Evolutionary conservation across 1,140 invertebrate species (phyloP), one percentile per base, ranked within the genome.

Genomic region (Drosophila miranda): DNA sequence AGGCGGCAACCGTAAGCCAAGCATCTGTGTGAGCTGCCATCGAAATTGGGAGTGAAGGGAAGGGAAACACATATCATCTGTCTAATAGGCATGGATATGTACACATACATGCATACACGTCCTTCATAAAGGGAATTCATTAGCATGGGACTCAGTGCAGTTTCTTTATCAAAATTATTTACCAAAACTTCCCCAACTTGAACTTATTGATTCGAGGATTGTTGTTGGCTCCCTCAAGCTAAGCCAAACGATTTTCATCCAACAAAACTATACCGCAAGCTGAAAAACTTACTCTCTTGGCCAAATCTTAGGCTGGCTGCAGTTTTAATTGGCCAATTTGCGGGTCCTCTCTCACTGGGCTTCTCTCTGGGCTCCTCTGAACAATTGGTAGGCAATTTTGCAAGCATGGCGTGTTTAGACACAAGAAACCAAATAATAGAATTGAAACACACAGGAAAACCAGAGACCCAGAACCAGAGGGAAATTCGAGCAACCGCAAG

Each of bases 311-410:
- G 61, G 8, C 46, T 19, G 67, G 77, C 73, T 57, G 50, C 54
- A 86, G 62, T 87, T 86, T 87, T 86, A 86, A 86, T 86, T 86
- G 81, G 82, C 82, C 81, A 86, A 86, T 86, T 86, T 81, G 61
- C 43, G 63, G 66, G 13, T 69, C 19, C 50, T 56, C 63, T 56
- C 19, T 19, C 19, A 19, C 19, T 19, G 19, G 63, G 51, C 66
- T 42, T 21, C 49, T 46, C 49, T 45, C 26, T 61, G 57, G 43
- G 54, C 34, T 61, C 43, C 23, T 28, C 21, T 16, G 63, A 70
- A 77, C 81, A 86, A 84, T 81, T 70, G 82, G 49, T 68, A 14
- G 51, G 77, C 62, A 62, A 86, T 86, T 84, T 49, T 78, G 81
- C 81, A 42, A 71, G 69, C 82, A 66, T 70, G 69, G 77, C 81